A percentile compares a stretch with the other conserved stretches of the same genome.
These are phyloP conservation scores for Diaprepes abbreviatus DNA, from an alignment of 2,888 invertebrate genomes.

Conservation along the genomic window DNA sequence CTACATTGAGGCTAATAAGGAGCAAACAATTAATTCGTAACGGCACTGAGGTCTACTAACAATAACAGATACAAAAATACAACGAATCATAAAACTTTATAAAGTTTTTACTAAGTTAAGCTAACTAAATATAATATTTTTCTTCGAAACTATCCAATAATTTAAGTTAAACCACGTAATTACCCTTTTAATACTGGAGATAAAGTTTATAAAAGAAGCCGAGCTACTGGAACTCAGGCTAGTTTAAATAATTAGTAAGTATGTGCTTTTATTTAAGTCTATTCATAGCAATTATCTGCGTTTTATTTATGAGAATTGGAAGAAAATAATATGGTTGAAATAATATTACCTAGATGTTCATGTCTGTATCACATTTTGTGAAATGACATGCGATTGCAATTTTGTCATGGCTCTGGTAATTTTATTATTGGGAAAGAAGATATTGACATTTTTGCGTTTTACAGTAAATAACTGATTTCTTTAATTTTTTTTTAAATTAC, in stretches of 20 bases:
- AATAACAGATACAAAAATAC: too few species aligned
- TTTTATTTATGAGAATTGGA: slow-evolving; percentile 63
- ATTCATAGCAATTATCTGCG: slow-evolving; percentile 59
- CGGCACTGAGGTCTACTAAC: too few species aligned
- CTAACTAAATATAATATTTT: not conserved
- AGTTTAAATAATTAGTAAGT: slow-evolving; percentile 56
- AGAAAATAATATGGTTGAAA: slow-evolving; percentile 59
- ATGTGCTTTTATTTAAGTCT: slow-evolving; percentile 56
- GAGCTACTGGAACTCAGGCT: slow-evolving; percentile 56
- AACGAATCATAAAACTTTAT: too few species aligned
- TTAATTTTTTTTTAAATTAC: too few species aligned
- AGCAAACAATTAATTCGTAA: too few species aligned
- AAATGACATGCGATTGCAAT: slow-evolving; percentile 45
- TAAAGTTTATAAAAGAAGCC: slow-evolving; percentile 55
- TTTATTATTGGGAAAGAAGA: too few species aligned
- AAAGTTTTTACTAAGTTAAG: not conserved
- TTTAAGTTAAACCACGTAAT: slow-evolving; percentile 17
- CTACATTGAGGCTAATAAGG: too few species aligned
- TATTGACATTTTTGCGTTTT: too few species aligned
- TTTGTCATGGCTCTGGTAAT: slow-evolving; percentile 33
- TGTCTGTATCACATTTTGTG: slow-evolving; percentile 58
- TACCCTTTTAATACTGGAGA: slow-evolving; percentile 53
- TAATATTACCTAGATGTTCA: slow-evolving; percentile 62
- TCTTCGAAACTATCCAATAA: not conserved
- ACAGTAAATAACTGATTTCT: too few species aligned